These are phyloP conservation scores for Onychostoma macrolepis DNA, from an alignment of 2,113 vertebrate species.

Conservation along the genomic window DNA sequence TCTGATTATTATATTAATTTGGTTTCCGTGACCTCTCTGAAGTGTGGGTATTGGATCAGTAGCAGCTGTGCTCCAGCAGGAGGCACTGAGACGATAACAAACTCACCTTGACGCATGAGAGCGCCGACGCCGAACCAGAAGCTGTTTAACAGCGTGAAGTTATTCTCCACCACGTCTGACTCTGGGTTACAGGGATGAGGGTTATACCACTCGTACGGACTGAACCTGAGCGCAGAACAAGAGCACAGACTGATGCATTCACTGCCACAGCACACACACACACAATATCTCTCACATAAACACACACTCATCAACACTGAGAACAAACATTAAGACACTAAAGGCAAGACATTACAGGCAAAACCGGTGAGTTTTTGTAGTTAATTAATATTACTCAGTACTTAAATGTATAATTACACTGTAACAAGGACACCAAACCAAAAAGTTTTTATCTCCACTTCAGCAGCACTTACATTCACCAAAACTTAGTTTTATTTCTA, in stretches of 20 bases:
- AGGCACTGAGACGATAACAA: background rate
- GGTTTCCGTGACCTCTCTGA: too few relatives aligned
- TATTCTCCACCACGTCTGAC: slow-evolving; percentile 99
- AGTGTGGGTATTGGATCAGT: background rate
- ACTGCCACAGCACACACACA: slow-evolving; percentile 33
- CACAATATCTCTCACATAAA: background rate
- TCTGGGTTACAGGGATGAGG: slow-evolving; percentile 99
- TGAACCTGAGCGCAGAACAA: slow-evolving; percentile 83
- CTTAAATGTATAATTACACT: too few relatives aligned
- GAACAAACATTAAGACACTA: background rate
- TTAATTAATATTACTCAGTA: too few relatives aligned
- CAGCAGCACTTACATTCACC: too few relatives aligned
- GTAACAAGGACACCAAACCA: too few relatives aligned
- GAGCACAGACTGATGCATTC: slow-evolving; percentile 23
- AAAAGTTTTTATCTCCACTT: too few relatives aligned
- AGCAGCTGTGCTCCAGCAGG: background rate
- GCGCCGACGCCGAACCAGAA: slow-evolving; percentile 99
- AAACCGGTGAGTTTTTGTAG: background rate
- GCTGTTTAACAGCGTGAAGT: slow-evolving; percentile 99
- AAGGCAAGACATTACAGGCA: background rate
- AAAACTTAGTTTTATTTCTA: too few relatives aligned
- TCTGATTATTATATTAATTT: too few relatives aligned
- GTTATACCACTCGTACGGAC: slow-evolving; percentile 99
- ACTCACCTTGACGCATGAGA: slow-evolving; percentile 99
- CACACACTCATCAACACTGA: background rate